phyloP scores from a whole-genome alignment of 2,113 vertebrate species.

The Chaenogobius annularis region DNA sequence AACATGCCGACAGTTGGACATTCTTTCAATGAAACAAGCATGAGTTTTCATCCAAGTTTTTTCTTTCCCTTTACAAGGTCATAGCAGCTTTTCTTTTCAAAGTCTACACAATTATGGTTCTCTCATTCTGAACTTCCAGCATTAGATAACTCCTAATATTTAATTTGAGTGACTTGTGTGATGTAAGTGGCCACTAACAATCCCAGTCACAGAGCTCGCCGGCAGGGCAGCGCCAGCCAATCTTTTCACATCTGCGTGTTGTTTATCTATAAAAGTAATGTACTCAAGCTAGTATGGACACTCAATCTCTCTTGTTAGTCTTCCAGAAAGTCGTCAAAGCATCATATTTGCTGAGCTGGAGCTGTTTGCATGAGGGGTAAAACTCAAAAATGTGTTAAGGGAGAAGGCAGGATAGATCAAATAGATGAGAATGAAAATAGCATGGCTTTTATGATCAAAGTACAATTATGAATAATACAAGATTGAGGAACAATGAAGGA shows the following conservation, averaged over 20 bases:
- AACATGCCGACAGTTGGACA: too few species aligned
- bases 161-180: neutral
- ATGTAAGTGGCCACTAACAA: constrained; percentile 31
- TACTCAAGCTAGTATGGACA: constrained; percentile 17
- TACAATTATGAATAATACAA: constrained; percentile 5
- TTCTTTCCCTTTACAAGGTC: neutral
- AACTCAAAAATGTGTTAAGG: constrained; percentile 19
- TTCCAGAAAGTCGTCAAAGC: constrained; percentile 28
- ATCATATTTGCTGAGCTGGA: constrained; percentile 1
- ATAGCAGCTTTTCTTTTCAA: neutral
- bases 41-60: too few species aligned
- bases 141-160: constrained; percentile 1
- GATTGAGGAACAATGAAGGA: constrained; percentile 13
- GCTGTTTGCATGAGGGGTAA: constrained; percentile 25
- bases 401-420: neutral
- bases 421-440: constrained; percentile 17
- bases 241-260: constrained; percentile 51
- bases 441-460: constrained; percentile 37
- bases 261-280: constrained; percentile 18
- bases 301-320: constrained; percentile 7
- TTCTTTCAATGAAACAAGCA: too few species aligned
- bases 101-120: neutral
- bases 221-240: constrained; percentile 43
- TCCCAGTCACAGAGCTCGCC: constrained; percentile 40
- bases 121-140: neutral